Conservation (phyloP, 2,888 invertebrate species). For the Nephrotoma flavescens region DNA sequence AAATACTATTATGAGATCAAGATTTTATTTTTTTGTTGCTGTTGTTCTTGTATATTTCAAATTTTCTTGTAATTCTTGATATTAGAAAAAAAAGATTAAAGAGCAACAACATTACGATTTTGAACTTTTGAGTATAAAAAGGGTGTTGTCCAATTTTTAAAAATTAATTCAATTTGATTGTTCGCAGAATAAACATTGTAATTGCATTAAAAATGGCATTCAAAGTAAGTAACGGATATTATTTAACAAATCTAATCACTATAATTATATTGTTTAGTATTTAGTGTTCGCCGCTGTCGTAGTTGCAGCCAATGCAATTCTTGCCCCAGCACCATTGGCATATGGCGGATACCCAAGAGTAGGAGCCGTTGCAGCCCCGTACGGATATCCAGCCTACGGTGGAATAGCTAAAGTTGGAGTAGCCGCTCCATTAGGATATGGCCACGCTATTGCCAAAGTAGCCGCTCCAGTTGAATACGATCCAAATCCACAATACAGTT, state of each 20-base stretch:
- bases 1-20: neutral
- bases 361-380: constrained; percentile 11
- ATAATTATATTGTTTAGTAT: neutral
- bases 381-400: neutral
- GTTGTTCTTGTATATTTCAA: neutral
- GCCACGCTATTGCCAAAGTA: neutral
- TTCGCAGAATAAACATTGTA: neutral
- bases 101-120: neutral
- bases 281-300: neutral
- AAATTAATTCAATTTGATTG: neutral
- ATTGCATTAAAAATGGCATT: neutral
- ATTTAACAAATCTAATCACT: neutral
- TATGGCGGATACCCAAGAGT: neutral
- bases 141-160: neutral
- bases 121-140: neutral
- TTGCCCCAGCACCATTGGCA: neutral
- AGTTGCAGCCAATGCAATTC: neutral
- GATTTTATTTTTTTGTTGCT: neutral
- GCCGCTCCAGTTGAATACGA: constrained; percentile 21
- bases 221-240: neutral
- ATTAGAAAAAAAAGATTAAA: neutral
- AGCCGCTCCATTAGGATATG: constrained; percentile 12
- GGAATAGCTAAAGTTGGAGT: constrained; percentile 15
- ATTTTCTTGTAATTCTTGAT: neutral
- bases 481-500: constrained; percentile 33